These are phyloP conservation scores for Esox lucius DNA, from an alignment of 2,797 vertebrate species.

Conservation along the genomic window DNA sequence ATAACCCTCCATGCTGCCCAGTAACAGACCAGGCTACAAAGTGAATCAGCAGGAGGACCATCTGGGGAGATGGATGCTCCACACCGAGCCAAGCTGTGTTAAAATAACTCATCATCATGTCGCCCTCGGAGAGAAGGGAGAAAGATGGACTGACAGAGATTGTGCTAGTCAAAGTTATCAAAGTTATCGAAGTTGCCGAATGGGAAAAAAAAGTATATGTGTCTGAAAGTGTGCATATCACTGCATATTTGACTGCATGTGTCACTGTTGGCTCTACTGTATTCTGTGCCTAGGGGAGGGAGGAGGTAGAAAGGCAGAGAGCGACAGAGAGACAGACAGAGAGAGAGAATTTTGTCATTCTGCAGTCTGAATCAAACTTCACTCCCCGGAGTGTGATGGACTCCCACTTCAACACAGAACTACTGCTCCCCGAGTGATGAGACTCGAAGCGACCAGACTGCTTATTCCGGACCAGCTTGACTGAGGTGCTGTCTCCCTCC, in stretches of 20 bases:
- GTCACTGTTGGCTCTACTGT: too few relatives aligned
- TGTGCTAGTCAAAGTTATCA: too few relatives aligned
- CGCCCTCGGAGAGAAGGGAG: slow-evolving; percentile 51
- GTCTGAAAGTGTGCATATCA: background rate
- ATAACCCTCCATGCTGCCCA: slow-evolving; percentile 58
- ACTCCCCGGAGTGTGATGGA: slow-evolving; percentile 25
- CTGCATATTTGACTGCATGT: background rate
- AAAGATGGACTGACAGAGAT: slow-evolving; percentile 19
- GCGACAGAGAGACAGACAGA: background rate
- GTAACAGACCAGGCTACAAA: slow-evolving; percentile 69
- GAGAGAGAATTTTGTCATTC: slow-evolving; percentile 45
- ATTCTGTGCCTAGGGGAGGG: too few relatives aligned
- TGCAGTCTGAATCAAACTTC: slow-evolving; percentile 51
- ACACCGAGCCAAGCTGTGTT: slow-evolving; percentile 62
- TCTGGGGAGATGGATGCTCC: slow-evolving; percentile 66
- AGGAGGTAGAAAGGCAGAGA: too few relatives aligned
- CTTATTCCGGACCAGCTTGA: slow-evolving; percentile 40
- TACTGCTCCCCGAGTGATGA: slow-evolving; percentile 29
- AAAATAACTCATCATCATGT: slow-evolving; percentile 61
- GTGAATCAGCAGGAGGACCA: slow-evolving; percentile 71
- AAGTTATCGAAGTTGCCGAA: too few relatives aligned
- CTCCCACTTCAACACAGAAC: slow-evolving; percentile 45
- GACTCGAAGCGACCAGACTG: slow-evolving; percentile 53
- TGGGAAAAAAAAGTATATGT: background rate
- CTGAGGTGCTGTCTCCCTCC: background rate